Evolutionary conservation across 2,888 invertebrate genomes (phyloP).

Genomic region (Volucella bombylans): DNA sequence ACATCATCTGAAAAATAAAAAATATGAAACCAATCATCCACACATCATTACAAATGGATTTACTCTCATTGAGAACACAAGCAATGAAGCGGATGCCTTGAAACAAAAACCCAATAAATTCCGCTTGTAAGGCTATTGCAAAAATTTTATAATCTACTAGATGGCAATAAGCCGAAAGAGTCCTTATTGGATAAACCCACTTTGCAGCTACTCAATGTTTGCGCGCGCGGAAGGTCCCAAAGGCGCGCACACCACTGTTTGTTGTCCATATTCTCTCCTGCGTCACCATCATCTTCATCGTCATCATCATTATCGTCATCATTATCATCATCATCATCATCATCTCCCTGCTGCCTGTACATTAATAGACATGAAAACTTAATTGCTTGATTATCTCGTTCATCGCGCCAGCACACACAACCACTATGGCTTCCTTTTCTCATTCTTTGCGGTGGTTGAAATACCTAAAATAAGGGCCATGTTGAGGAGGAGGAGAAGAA

Average conservation of each 20-base stretch:
- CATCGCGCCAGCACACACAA: conserved; percentile 71
- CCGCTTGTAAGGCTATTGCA: conserved; percentile 63
- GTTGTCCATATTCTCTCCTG: conserved; percentile 18
- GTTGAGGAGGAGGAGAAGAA: too few species aligned
- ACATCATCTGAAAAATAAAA: not conserved
- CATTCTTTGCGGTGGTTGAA: conserved; percentile 15
- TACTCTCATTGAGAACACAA: not conserved
- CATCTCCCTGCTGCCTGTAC: conserved; percentile 53
- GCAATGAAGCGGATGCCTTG: not conserved
- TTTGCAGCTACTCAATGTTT: conserved; percentile 49
- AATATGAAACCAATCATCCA: conserved; percentile 32
- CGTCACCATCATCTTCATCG: not conserved
- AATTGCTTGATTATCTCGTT: conserved; percentile 75
- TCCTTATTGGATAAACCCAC: conserved; percentile 69
- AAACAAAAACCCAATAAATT: conserved; percentile 64
- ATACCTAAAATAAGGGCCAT: too few species aligned
- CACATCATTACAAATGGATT: not conserved
- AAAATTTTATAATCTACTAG: conserved; percentile 72
- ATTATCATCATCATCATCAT: not conserved
- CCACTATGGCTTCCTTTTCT: conserved; percentile 22
- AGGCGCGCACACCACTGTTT: conserved; percentile 51
- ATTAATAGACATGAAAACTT: conserved; percentile 75
- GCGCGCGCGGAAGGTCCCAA: conserved; percentile 57
- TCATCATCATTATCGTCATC: conserved; percentile 10
- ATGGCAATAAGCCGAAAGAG: conserved; percentile 64